Base-by-base conservation (phyloP, 1,140 invertebrate species). In the Drosophila nasuta region DNA sequence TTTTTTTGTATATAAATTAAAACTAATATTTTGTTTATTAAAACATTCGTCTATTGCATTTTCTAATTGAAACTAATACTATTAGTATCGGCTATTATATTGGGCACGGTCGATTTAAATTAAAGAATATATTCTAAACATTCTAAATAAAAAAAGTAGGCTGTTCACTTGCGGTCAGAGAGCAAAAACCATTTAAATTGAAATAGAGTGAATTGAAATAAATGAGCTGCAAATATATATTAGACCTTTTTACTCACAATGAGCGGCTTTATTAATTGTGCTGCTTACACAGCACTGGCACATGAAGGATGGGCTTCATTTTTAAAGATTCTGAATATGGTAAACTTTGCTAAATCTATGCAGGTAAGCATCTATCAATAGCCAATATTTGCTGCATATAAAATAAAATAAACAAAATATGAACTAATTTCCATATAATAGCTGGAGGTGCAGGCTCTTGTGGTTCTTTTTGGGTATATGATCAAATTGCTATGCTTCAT, bases 241-340 rank as follows among this genome's bases (percentile, higher is more conserved):
- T 25, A 25, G 20, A 25, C 20, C 20, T 25, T 35, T 33, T 1
- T 5, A 6, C 15, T 10, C 13, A 64, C 35, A 62, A 69, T 75
- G 72, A 57, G 41, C 5, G 10, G 28, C 3, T 7, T 58, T 33
- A 35, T 67, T 11, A 56, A 17, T 2, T 38, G 30, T n/a, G 15
- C 17, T 56, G 67, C 33, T 6, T 64, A 48, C 6, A 35, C 64
- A 51, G 67, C 59, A n/a, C 11, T 75, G 1, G 10, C 52, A 8
- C 63, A 70, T 5, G 67, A 75, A 45, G 45, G 11, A 0, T 57
- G 10, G 5, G 0, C 3, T 15, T 35, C 66, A 5, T 48, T 62
- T 41, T 30, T 41, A 1, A 48, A 8, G 13, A 43, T 69, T 15
- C 2, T 62, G 5, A 8, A 13, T n/a, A 57, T 75, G 15, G 7